phyloP scores from a whole-genome alignment of 1,140 invertebrate species.

The Babylonia areolata region DNA sequence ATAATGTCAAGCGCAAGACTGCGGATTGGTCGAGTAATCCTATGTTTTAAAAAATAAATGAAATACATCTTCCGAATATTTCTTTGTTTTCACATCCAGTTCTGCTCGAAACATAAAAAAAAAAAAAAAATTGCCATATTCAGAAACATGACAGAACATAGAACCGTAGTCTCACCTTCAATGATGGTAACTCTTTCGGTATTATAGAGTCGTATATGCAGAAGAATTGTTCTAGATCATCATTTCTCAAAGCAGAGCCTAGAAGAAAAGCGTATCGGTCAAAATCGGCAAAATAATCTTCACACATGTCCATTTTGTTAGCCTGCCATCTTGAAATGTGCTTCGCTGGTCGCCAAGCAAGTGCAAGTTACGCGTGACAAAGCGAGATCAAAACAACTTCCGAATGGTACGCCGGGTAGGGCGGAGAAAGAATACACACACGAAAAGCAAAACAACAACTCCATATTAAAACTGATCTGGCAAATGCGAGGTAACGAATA shows the following conservation, averaged over 20 bases:
- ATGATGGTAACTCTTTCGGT: conserved; percentile 56
- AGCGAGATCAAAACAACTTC: conserved; percentile 22
- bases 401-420: neutral
- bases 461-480: neutral
- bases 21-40: too few relatives aligned
- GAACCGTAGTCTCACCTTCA: conserved; percentile 48
- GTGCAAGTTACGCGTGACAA: conserved; percentile 12
- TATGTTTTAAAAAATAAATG: too few relatives aligned
- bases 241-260: conserved; percentile 66
- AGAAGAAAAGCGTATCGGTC: conserved; percentile 66
- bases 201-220: conserved; percentile 63
- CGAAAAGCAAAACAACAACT: neutral
- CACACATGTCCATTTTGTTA: conserved; percentile 65
- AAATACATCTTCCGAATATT: too few relatives aligned
- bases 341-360: conserved; percentile 63
- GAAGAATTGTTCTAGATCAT: conserved; percentile 65
- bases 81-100: too few relatives aligned
- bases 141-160: neutral
- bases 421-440: neutral
- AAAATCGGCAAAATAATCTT: conserved; percentile 62
- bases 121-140: too few relatives aligned
- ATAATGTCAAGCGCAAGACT: neutral
- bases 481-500: too few relatives aligned
- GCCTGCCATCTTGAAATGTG: conserved; percentile 67
- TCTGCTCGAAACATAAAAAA: too few relatives aligned